Evolutionary conservation across 2,888 invertebrate genomes (phyloP).

Genomic region (Ophraella communa): DNA sequence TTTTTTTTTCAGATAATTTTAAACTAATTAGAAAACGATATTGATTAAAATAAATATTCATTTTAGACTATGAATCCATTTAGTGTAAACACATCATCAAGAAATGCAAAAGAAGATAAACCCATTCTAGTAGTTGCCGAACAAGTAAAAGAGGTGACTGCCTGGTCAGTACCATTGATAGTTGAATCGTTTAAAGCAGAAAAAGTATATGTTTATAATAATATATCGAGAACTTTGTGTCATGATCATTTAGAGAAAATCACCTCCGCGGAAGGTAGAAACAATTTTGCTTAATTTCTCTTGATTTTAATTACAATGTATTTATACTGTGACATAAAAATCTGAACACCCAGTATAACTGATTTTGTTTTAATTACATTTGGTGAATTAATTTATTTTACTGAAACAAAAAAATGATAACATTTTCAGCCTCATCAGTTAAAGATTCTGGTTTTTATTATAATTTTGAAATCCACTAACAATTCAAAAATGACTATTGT

Average conservation of each 20-base stretch:
- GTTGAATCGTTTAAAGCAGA: slow-evolving; percentile 58
- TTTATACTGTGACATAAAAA: too few relatives aligned
- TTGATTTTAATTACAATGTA: too few relatives aligned
- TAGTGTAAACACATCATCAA: slow-evolving; percentile 58
- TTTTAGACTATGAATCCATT: slow-evolving; percentile 44
- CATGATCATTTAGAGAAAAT: slow-evolving; percentile 60
- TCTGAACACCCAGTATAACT: too few relatives aligned
- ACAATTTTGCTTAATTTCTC: neutral
- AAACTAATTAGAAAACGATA: neutral
- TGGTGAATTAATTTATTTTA: too few relatives aligned
- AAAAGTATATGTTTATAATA: slow-evolving; percentile 60
- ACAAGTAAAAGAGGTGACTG: slow-evolving; percentile 76
- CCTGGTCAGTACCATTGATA: slow-evolving; percentile 79
- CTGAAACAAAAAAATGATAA: too few relatives aligned
- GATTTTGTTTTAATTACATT: too few relatives aligned
- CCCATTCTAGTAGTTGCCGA: slow-evolving; percentile 78
- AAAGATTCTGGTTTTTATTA: too few relatives aligned
- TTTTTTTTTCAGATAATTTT: too few relatives aligned
- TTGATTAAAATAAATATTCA: neutral
- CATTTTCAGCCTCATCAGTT: too few relatives aligned
- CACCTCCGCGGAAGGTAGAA: slow-evolving; percentile 34
- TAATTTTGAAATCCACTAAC: neutral
- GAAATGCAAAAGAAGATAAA: slow-evolving; percentile 62
- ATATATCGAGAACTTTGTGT: slow-evolving; percentile 68
- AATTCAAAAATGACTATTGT: too few relatives aligned